Evolutionary conservation across 2,888 invertebrate species (phyloP).

Genomic region (Tetheella fluctuosa): DNA sequence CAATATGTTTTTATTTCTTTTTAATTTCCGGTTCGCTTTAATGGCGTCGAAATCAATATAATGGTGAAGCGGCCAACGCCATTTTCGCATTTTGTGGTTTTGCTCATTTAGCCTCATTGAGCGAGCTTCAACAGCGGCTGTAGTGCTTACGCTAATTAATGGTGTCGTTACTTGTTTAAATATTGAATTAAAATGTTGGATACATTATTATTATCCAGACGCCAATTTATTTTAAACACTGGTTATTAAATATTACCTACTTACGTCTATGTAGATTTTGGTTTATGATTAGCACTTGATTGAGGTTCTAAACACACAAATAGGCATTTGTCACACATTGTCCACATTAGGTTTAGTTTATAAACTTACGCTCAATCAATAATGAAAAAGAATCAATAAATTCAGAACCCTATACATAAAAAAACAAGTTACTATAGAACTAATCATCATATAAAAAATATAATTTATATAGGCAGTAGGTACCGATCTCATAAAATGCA

Average conservation of each 20-base stretch:
- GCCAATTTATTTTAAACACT: slow-evolving; percentile 17
- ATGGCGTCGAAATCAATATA: slow-evolving; percentile 84
- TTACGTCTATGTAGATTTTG: background rate
- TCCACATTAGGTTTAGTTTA: background rate
- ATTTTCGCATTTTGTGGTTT: slow-evolving; percentile 80
- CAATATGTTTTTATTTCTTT: slow-evolving; percentile 83
- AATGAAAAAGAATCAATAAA: too few relatives aligned
- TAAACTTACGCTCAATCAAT: background rate
- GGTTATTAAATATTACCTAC: slow-evolving; percentile 4
- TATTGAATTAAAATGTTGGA: slow-evolving; percentile 25
- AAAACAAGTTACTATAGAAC: too few relatives aligned
- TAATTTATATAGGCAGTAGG: background rate
- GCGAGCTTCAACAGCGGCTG: slow-evolving; percentile 53
- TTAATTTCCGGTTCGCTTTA: slow-evolving; percentile 82
- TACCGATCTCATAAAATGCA: background rate
- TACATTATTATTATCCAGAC: slow-evolving; percentile 33
- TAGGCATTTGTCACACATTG: too few relatives aligned
- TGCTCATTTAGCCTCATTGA: slow-evolving; percentile 77
- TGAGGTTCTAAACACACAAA: too few relatives aligned
- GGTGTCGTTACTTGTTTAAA: slow-evolving; percentile 56
- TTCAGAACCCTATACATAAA: background rate
- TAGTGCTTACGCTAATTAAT: slow-evolving; percentile 58
- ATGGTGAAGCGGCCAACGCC: slow-evolving; percentile 75
- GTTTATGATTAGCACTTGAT: background rate
- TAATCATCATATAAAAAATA: too few relatives aligned